A percentile compares a stretch with the other conserved stretches of the same genome.
Conservation (phyloP, 2,113 vertebrate genomes). For the Lucifuga dentata region DNA sequence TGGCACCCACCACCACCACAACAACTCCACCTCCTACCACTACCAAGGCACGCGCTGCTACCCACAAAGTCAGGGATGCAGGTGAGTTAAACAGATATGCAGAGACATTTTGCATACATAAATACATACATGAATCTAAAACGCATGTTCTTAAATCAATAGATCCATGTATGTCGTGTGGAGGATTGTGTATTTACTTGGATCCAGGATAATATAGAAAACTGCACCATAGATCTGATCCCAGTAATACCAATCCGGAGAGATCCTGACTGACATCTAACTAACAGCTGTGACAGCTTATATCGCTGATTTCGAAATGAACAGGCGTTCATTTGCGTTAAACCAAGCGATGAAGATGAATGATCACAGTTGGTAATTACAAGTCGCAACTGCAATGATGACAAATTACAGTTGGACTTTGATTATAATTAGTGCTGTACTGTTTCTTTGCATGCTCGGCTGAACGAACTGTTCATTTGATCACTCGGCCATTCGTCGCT, state of each 20-base stretch:
- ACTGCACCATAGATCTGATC: too few species aligned
- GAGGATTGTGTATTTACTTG: constrained; percentile 44
- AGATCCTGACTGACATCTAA: neutral
- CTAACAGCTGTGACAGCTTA: constrained; percentile 41
- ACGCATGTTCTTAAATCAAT: constrained; percentile 7
- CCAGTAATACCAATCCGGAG: constrained; percentile 46
- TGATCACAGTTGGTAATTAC: constrained; percentile 50
- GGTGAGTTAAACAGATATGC: constrained; percentile 76
- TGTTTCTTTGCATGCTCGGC: constrained; percentile 14
- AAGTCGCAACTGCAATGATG: constrained; percentile 45
- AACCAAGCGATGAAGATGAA: constrained; percentile 47
- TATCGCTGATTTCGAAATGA: constrained; percentile 11
- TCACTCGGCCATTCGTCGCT: constrained; percentile 50
- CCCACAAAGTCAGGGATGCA: constrained; percentile 85
- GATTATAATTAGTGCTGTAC: constrained; percentile 27
- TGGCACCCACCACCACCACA: constrained; percentile 57
- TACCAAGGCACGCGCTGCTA: constrained; percentile 73
- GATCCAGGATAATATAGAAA: too few species aligned
- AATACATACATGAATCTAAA: constrained; percentile 1
- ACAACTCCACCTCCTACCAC: constrained; percentile 66
- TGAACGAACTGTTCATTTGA: constrained; percentile 44
- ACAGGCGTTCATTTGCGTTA: constrained; percentile 56
- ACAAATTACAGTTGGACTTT: constrained; percentile 52
- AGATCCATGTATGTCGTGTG: constrained; percentile 43
- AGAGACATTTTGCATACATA: neutral